Evolutionary conservation across 1,140 invertebrate genomes (phyloP).

Genomic region (Conopomorpha cramerella): DNA sequence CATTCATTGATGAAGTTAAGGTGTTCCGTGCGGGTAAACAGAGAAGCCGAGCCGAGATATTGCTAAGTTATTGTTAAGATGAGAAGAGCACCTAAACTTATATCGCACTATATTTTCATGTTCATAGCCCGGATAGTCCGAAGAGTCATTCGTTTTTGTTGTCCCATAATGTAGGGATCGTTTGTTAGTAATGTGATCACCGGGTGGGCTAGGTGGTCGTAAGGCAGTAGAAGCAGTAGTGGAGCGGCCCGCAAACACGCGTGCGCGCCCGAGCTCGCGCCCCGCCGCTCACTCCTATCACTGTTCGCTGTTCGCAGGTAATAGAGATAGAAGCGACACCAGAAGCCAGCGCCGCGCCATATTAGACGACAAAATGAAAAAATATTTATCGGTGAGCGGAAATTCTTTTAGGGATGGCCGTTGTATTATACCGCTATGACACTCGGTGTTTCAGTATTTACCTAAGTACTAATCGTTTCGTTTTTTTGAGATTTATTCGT

Average conservation of each 20-base stretch:
- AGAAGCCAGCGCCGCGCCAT: constrained; percentile 77
- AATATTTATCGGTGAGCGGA: constrained; percentile 86
- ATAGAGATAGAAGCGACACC: constrained; percentile 65
- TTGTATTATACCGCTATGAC: constrained; percentile 50
- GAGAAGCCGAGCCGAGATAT: too few species aligned
- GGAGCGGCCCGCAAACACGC: constrained; percentile 3
- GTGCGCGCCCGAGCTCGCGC: constrained; percentile 5
- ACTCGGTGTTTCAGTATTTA: constrained; percentile 46
- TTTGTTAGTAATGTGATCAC: constrained; percentile 1
- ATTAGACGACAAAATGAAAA: constrained; percentile 92
- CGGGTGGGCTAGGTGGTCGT: neutral
- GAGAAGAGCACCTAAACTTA: constrained; percentile 44
- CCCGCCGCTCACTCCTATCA: constrained; percentile 9
- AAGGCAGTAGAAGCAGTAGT: constrained; percentile 1
- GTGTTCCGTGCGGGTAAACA: constrained; percentile 56
- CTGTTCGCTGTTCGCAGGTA: constrained; percentile 49
- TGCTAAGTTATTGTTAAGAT: too few species aligned
- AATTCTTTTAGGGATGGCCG: constrained; percentile 29
- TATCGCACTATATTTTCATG: too few species aligned
- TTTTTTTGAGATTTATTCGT: constrained; percentile 20
- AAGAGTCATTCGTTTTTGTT: too few species aligned
- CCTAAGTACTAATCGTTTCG: too few species aligned
- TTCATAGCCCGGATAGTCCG: too few species aligned
- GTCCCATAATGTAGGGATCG: constrained; percentile 1
- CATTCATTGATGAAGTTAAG: constrained; percentile 41